Evolutionary conservation across 1,140 invertebrate species (phyloP).

Genomic region (Catajapyx aquilonaris): DNA sequence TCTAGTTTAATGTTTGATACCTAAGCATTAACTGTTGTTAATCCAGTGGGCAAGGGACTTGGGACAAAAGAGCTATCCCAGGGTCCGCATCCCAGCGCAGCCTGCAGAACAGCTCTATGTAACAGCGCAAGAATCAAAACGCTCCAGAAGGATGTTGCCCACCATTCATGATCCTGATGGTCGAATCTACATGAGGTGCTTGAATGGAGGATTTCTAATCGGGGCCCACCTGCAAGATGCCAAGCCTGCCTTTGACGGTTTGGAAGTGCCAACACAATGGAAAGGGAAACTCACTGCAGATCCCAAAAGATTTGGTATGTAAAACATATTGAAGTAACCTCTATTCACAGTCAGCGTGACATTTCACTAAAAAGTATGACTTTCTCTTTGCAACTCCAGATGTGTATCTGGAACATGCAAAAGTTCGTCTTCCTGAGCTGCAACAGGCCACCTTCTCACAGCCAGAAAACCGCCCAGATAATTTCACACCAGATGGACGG

Average conservation of each 20-base stretch:
- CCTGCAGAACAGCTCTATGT: constrained; percentile 47
- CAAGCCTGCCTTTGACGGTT: constrained; percentile 43
- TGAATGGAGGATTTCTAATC: constrained; percentile 25
- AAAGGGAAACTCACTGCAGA: too few relatives aligned
- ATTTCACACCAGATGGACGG: constrained; percentile 49
- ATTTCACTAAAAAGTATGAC: too few relatives aligned
- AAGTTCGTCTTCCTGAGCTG: constrained; percentile 41
- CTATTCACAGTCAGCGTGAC: too few relatives aligned
- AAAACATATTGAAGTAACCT: too few relatives aligned
- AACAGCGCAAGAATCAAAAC: constrained; percentile 29
- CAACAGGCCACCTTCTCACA: constrained; percentile 28
- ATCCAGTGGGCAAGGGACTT: constrained; percentile 41
- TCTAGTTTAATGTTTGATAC: constrained; percentile 3
- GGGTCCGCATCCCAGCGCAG: constrained; percentile 43
- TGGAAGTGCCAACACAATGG: too few relatives aligned
- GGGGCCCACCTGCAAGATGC: constrained; percentile 43
- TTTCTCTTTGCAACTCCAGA: too few relatives aligned
- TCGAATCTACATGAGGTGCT: constrained; percentile 20
- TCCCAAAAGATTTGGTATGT: too few relatives aligned
- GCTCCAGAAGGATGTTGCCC: too few relatives aligned
- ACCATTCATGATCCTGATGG: constrained; percentile 29
- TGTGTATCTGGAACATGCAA: constrained; percentile 36
- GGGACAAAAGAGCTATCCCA: constrained; percentile 34
- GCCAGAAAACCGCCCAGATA: constrained; percentile 46
- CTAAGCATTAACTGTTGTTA: background rate